Base-by-base conservation (phyloP, 1,140 invertebrate genomes). In the Drosophila murphyi region DNA sequence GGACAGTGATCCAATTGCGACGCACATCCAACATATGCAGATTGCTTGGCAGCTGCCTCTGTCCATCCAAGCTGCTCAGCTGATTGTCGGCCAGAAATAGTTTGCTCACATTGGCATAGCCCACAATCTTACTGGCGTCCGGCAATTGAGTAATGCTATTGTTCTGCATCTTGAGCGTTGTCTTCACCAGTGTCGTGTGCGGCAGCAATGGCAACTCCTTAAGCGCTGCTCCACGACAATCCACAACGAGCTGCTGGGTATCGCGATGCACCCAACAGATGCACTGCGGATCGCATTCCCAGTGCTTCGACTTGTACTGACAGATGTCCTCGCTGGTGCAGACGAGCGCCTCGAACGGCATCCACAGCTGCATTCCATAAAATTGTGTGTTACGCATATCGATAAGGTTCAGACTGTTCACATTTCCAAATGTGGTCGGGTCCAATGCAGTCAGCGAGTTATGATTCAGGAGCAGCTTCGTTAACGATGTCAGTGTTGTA, bases 31-130 rank as follows among this genome's bases (percentile, higher is more conserved):
- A 78, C 2, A 89, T 74, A 62, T 78, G 75, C 5, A 93, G 81
- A 62, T 90, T 85, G 3, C 6, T 28, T 28, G 93, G 91, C 41
- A 92, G 64, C 67, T 91, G 75, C 3, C 12, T 55, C 1, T 91
- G 60, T 6, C 78, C 28, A 5, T 78, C 59, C 37, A 95, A 47
- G 0, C 67, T 68, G 2, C 82, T 82, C 37, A 95, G 93, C 28
- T 93, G 91, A 78, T 95, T 96, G 37, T 94, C 65, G 1, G 93
- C 91, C 8, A 95, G 71, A 59, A 92, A 80, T 0, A 96, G 72
- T 6, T 90, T 81, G 0, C 91, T 94, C 0, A 94, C 93, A 51
- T 93, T 89, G n/a, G 82, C 71, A 69, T 93, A 93, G 34, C 93
- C 93, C 35, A 62, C 32, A 41, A 75, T 48, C 4, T 82, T 54